Percentiles rank a stretch among this genome's conserved stretches.
Evolutionary conservation across 2,113 vertebrate species (phyloP).

Genomic region (human): DNA sequence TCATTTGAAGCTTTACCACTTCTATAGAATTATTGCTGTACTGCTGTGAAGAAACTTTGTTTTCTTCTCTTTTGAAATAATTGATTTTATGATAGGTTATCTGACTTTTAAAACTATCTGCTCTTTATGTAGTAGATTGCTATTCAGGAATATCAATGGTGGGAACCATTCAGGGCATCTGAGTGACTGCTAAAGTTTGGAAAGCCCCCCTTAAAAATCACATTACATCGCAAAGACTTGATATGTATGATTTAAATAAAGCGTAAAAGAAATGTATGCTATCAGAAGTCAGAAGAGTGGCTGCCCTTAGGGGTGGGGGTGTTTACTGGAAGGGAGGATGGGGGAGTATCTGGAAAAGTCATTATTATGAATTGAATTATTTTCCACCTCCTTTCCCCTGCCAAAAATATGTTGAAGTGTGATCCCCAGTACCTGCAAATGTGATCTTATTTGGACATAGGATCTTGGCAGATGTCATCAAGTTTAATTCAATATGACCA

Average conservation of each 20-base stretch:
- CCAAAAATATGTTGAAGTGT: background rate
- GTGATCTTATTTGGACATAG: background rate
- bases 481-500: background rate
- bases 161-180: background rate
- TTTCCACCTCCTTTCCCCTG: background rate
- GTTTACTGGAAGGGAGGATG: background rate
- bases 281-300: background rate
- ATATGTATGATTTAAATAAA: background rate
- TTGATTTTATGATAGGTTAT: background rate
- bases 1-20: background rate
- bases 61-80: background rate
- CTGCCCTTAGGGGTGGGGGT: fast-evolving
- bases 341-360: background rate
- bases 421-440: too few relatives aligned
- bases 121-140: background rate
- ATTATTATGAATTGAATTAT: background rate
- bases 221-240: background rate
- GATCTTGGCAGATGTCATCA: background rate
- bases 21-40: background rate
- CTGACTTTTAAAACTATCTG: background rate
- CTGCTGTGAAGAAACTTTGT: background rate
- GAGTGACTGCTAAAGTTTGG: background rate
- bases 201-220: background rate
- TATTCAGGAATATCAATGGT: background rate
- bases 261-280: background rate